Percentiles rank a stretch among this genome's conserved stretches.
These are phyloP conservation scores for Sorex araneus DNA, from an alignment of 2,113 vertebrate genomes.

Conservation along the genomic window DNA sequence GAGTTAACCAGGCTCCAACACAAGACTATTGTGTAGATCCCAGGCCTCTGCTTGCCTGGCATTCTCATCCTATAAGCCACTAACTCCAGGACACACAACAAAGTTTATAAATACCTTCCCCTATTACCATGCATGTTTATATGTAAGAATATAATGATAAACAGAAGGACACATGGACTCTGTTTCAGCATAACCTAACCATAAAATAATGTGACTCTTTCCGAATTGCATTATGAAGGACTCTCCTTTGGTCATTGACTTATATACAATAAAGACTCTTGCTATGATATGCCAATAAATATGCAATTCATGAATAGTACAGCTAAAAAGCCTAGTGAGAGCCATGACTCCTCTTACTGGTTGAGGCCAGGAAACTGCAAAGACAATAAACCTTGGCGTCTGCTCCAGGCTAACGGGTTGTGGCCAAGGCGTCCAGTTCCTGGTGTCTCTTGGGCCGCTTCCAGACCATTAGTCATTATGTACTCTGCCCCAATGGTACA, in stretches of 20 bases:
- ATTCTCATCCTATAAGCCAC: background rate
- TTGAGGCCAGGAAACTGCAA: slow-evolving; percentile 70
- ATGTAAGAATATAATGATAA: slow-evolving; percentile 57
- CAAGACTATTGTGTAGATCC: background rate
- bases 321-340: slow-evolving; percentile 59
- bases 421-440: background rate
- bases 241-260: slow-evolving; percentile 53
- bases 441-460: slow-evolving; percentile 62
- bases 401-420: slow-evolving; percentile 53
- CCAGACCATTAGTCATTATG: slow-evolving; percentile 64
- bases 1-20: background rate
- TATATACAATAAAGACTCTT: slow-evolving; percentile 39
- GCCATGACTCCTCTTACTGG: slow-evolving; percentile 48
- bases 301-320: slow-evolving; percentile 43
- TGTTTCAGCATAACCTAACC: slow-evolving; percentile 52
- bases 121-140: slow-evolving; percentile 31
- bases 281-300: slow-evolving; percentile 61
- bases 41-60: background rate
- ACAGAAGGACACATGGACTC: slow-evolving; percentile 53
- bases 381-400: slow-evolving; percentile 70
- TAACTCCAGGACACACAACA: slow-evolving; percentile 40
- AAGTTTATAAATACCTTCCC: slow-evolving; percentile 58
- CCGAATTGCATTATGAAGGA: slow-evolving; percentile 44
- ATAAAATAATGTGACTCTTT: slow-evolving; percentile 56
- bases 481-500: background rate